A percentile compares a stretch with the other conserved stretches of the same genome.
These are phyloP conservation scores for Petrocephalus schoutedeni DNA, from an alignment of 2,797 vertebrate genomes.

Conservation along the genomic window DNA sequence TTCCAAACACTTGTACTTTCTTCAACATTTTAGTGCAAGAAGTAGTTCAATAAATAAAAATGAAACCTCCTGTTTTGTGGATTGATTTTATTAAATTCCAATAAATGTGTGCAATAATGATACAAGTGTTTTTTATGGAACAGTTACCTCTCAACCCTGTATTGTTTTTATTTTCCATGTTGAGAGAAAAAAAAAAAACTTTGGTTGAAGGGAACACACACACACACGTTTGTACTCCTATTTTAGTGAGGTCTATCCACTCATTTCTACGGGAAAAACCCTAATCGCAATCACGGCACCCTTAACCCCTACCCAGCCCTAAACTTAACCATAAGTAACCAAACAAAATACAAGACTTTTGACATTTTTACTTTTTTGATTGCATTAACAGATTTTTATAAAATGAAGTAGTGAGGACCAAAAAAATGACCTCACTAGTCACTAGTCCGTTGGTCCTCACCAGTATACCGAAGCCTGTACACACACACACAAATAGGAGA, in stretches of 20 bases:
- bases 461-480: too few relatives aligned
- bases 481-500: background rate
- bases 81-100: conserved; percentile 11
- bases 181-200: background rate
- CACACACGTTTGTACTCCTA: background rate
- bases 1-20: conserved; percentile 51
- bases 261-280: background rate
- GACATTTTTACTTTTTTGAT: too few relatives aligned
- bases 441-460: too few relatives aligned
- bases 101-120: conserved; percentile 3
- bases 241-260: background rate
- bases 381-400: too few relatives aligned
- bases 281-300: background rate
- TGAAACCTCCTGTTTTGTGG: conserved; percentile 35
- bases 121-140: background rate
- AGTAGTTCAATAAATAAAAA: conserved; percentile 72
- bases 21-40: conserved; percentile 72
- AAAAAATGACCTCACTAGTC: too few relatives aligned
- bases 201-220: background rate
- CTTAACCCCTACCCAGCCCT: too few relatives aligned
- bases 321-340: too few relatives aligned
- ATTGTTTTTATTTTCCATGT: background rate
- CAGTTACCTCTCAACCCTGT: background rate
- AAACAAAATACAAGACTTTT: too few relatives aligned
- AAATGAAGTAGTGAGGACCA: too few relatives aligned